A percentile compares a stretch with the other conserved stretches of the same genome.
phyloP scores from a whole-genome alignment of 1,140 invertebrate genomes.

The Penaeus japonicus region DNA sequence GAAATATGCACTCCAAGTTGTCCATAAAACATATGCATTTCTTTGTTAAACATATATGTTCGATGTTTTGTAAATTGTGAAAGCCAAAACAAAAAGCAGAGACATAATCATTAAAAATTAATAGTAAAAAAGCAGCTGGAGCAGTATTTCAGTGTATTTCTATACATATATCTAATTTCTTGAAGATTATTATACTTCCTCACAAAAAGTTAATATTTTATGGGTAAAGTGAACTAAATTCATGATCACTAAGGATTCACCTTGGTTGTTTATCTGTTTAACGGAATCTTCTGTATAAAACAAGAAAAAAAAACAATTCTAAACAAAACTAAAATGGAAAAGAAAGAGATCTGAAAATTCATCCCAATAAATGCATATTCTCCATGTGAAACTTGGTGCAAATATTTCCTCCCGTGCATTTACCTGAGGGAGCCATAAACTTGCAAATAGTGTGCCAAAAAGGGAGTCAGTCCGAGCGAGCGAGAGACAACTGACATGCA shows the following conservation, averaged over 20 bases:
- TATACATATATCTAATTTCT: no score
- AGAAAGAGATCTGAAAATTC: neutral
- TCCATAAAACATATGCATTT: conserved; percentile 38
- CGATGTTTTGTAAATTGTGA: neutral
- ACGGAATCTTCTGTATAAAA: no score
- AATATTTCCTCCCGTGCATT: conserved; percentile 50
- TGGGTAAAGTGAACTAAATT: no score
- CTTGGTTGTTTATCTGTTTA: no score
- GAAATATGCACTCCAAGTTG: conserved; percentile 44
- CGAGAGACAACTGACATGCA: conserved; percentile 50
- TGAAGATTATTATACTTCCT: no score
- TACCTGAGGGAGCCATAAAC: conserved; percentile 52
- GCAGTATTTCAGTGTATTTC: no score
- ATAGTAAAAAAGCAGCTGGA: no score
- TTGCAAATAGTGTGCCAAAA: conserved; percentile 53
- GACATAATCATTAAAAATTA: no score
- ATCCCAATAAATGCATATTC: conserved; percentile 24
- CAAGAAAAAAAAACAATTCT: neutral
- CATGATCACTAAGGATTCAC: no score
- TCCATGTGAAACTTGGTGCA: conserved; percentile 24
- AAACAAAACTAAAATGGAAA: neutral
- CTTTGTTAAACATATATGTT: neutral
- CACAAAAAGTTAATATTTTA: no score
- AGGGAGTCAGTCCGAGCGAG: conserved; percentile 48
- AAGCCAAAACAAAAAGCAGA: no score